Percentiles rank a stretch among this genome's conserved stretches.
Evolutionary conservation across 2,797 vertebrate genomes (phyloP).

Genomic region (Triplophysa bombifrons): DNA sequence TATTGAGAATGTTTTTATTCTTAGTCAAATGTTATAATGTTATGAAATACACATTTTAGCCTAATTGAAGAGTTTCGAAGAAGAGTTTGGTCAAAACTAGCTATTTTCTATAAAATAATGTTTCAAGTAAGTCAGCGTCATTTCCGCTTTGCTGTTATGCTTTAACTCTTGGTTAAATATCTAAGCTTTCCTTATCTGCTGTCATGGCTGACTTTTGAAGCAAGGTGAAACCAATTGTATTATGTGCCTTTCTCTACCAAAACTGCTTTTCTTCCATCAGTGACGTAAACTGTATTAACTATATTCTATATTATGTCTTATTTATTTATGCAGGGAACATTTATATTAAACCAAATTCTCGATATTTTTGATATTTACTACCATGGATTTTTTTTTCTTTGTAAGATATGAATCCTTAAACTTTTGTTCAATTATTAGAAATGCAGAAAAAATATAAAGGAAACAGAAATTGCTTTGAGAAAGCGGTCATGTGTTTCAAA

Average conservation of each 20-base stretch:
- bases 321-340: background rate
- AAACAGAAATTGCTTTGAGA: background rate
- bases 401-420: background rate
- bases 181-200: constrained; percentile 7
- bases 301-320: background rate
- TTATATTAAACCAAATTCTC: background rate
- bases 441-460: background rate
- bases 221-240: constrained; percentile 8
- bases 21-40: background rate
- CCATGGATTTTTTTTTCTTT: too few species aligned
- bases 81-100: constrained; percentile 7
- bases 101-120: background rate
- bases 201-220: background rate
- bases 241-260: background rate
- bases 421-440: background rate
- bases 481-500: background rate
- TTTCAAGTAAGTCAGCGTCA: background rate
- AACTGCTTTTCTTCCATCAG: background rate
- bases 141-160: constrained; percentile 32
- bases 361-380: background rate
- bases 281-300: too few species aligned
- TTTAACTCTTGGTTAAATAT: constrained; percentile 4
- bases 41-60: background rate
- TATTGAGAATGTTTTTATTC: background rate
- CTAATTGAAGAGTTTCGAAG: background rate